These are phyloP conservation scores for Circaetus cinerascens DNA, from an alignment of 2,113 vertebrate species.

Conservation along the genomic window DNA sequence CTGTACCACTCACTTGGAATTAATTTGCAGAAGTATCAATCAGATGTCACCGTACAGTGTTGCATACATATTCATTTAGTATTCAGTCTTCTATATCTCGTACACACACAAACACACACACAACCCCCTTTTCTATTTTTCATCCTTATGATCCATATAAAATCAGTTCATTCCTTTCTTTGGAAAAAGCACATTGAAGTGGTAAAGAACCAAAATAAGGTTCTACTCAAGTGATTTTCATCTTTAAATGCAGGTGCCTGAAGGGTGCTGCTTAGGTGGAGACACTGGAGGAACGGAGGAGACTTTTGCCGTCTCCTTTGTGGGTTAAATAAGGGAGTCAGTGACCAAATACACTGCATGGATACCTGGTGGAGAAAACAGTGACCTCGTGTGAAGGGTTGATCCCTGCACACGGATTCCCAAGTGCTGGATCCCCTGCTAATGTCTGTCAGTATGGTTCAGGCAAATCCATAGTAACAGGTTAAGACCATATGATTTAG, in stretches of 20 bases:
- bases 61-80: neutral
- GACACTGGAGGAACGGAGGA: neutral
- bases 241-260: neutral
- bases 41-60: neutral
- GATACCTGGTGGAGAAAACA: neutral
- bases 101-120: neutral
- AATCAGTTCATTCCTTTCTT: neutral
- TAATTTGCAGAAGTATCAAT: neutral
- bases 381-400: accelerated
- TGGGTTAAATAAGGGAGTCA: neutral
- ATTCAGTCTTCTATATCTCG: neutral
- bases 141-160: neutral
- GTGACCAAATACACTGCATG: neutral
- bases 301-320: neutral
- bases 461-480: neutral
- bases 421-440: neutral
- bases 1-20: neutral
- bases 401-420: neutral
- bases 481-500: neutral
- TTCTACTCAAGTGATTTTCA: neutral
- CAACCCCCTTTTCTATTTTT: neutral
- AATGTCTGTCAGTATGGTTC: neutral
- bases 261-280: neutral
- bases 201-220: neutral
- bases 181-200: neutral